These are phyloP conservation scores for Sinocyclocheilus anshuiensis DNA, from an alignment of 2,113 vertebrate species.

Conservation along the genomic window DNA sequence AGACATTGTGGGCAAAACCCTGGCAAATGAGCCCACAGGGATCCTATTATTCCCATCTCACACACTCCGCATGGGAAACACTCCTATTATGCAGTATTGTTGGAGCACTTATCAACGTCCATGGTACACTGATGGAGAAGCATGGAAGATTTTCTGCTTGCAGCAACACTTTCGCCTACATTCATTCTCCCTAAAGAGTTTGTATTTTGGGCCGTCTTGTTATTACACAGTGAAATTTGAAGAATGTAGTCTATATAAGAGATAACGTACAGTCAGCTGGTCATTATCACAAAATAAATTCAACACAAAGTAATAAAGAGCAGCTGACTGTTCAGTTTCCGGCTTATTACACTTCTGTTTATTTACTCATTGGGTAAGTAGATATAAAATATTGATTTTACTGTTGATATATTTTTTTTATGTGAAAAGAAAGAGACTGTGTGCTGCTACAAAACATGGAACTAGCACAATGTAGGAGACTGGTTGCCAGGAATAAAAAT, in stretches of 20 bases:
- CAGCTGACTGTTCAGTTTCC: background rate
- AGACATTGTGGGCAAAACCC: conserved; percentile 31
- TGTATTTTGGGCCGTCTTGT: background rate
- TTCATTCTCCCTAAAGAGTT: background rate
- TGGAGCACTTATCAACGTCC: conserved; percentile 33
- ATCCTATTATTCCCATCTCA: conserved; percentile 43
- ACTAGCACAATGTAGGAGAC: background rate
- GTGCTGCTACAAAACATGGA: background rate
- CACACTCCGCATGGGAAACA: conserved; percentile 16
- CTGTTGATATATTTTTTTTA: background rate
- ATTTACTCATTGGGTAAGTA: background rate
- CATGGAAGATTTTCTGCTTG: conserved; percentile 24
- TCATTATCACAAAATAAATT: background rate
- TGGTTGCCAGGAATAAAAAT: background rate
- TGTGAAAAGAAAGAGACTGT: background rate
- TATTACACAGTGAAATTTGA: background rate
- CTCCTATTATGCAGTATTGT: conserved; percentile 34
- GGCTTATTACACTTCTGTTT: background rate
- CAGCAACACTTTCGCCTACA: conserved; percentile 21
- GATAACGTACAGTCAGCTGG: background rate
- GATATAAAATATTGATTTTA: background rate
- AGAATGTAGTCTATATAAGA: background rate
- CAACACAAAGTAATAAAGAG: conserved; percentile 16
- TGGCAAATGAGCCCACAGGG: conserved; percentile 48
- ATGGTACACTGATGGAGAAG: conserved; percentile 4